Base-by-base conservation (phyloP, 2,888 invertebrate genomes). In the Ferrisia virgata region DNA sequence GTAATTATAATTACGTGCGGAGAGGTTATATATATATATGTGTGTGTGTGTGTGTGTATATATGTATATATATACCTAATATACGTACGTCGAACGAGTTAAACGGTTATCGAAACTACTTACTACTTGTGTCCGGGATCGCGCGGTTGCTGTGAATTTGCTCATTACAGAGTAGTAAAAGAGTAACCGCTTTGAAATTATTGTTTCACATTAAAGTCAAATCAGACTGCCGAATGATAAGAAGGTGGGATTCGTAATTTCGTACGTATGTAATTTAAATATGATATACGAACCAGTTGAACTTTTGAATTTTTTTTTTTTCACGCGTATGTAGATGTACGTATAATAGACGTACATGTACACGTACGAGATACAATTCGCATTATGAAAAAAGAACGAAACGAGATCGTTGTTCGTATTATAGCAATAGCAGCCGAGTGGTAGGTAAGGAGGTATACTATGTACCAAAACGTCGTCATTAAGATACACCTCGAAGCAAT, bases 241-340 rank as follows among this genome's bases (percentile, higher is more conserved):
- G 69, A 69, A n/a, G 69, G 69, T 31, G 31, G 69, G 31, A 69
- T 69, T 28, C 31, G 69, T 53, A 53, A 69, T 31, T 69, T 28
- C 31, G 69, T 53, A 53, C 22, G 22, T 53, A 53, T 53, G 69
- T 69, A 69, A 69, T 69, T 69, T 69, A 69, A 69, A 69, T 15
- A 69, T 69, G 69, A 69, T 69, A 69, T 69, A 69, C 69, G 69
- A 31, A 69, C 69, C 69, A 31, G 69, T 69, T 69, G 69, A 69
- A 69, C 69, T 69, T 69, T 53, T 69, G 31, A 31, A 31, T 69
- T 53, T 53, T 53, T 53, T n/a, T n/a, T 64, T 69, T 15, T 69
- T 69, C 69, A 69, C 69, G 69, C 69, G 13, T 28, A 69, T n/a
- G n/a, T n/a, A n/a, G n/a, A n/a, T n/a, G n/a, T n/a, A n/a, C n/a